A percentile compares a stretch with the other conserved stretches of the same genome.
These are phyloP conservation scores for Phallusia fumigata DNA, from an alignment of 23 tunicate species.

Conservation along the genomic window DNA sequence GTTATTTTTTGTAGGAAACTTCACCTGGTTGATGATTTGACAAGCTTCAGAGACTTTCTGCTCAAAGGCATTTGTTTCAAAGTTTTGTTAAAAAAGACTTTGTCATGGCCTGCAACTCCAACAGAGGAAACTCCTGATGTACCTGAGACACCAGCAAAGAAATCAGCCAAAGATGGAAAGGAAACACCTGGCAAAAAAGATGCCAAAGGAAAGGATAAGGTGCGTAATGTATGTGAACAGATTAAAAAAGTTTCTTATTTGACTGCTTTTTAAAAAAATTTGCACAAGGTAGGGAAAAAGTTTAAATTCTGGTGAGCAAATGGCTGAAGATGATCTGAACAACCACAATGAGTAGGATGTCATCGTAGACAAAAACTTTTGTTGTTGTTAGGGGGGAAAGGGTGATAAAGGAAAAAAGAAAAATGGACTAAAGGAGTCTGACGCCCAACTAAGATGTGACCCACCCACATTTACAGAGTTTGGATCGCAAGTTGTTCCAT, in stretches of 20 bases:
- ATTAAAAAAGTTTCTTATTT: no score
- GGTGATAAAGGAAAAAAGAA: slow-evolving; percentile 53
- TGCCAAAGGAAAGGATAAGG: slow-evolving; percentile 62
- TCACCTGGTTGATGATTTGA: slow-evolving; percentile 60
- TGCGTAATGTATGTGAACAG: no score
- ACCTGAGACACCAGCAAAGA: slow-evolving; percentile 27
- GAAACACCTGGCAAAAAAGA: slow-evolving; percentile 49
- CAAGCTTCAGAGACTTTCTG: slow-evolving; percentile 46
- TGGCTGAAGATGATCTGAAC: no score
- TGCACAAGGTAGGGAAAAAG: no score
- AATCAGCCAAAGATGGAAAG: slow-evolving; percentile 38
- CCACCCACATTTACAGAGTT: slow-evolving; percentile 57
- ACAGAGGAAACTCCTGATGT: slow-evolving; percentile 45
- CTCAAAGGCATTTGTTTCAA: slow-evolving; percentile 40
- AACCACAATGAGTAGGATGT: no score
- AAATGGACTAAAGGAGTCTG: slow-evolving; percentile 38
- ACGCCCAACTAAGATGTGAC: slow-evolving; percentile 39
- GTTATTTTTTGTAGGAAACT: slow-evolving; percentile 38
- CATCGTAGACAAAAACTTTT: neutral
- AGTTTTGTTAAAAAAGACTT: slow-evolving; percentile 26
- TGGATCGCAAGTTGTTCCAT: slow-evolving; percentile 36
- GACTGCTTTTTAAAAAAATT: no score
- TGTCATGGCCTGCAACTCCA: slow-evolving; percentile 61
- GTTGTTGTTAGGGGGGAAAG: slow-evolving; percentile 26
- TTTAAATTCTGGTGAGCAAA: no score